Evolutionary conservation across 2,113 vertebrate species (phyloP), one percentile per base, ranked within the genome.

Genomic region (Pungitius pungitius): DNA sequence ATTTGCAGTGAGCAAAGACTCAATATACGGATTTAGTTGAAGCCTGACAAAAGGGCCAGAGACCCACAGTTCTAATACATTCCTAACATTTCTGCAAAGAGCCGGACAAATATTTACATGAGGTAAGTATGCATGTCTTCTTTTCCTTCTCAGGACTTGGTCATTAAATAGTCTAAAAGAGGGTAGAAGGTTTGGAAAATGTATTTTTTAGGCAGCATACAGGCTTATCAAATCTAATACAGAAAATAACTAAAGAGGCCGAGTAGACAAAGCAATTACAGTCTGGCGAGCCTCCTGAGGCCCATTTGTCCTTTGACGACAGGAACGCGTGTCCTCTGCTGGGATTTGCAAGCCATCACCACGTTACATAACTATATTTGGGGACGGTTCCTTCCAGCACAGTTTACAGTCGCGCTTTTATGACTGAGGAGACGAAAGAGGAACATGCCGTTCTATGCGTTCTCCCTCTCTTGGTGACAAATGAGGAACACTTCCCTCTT

Each of bases 251-350:
- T 55, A 73, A n/a, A 80, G 81, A 75, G 30, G 33, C 72, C 37
- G 35, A 61, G 42, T 35, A 80, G 72, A 58, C 63, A n/a, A 81
- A 75, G 61, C 45, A 84, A 78, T 80, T 61, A 60, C 13, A 58
- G 45, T 10, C 67, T 80, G 43, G 51, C 60, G 27, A 42, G 42
- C 22, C 14, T 57, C 58, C 33, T 60, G 45, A 70, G 8, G 62
- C 27, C 69, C 68, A 85, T 79, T 73, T 81, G 74, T 84, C 79
- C 78, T 87, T 65, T 77, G 54, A 82, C 20, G 11, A 45, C 62
- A 24, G 72, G 37, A 68, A 57, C 30, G 37, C 67, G 84, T 77
- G 75, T 87, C 83, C 81, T 87, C 79, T 83, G 86, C 75, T 56
- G 49, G 69, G 79, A 85, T 85, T 88, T 76, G 57, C 49, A 43